phyloP scores from a whole-genome alignment of 2,888 invertebrate genomes.

The Ochlodes sylvanus region DNA sequence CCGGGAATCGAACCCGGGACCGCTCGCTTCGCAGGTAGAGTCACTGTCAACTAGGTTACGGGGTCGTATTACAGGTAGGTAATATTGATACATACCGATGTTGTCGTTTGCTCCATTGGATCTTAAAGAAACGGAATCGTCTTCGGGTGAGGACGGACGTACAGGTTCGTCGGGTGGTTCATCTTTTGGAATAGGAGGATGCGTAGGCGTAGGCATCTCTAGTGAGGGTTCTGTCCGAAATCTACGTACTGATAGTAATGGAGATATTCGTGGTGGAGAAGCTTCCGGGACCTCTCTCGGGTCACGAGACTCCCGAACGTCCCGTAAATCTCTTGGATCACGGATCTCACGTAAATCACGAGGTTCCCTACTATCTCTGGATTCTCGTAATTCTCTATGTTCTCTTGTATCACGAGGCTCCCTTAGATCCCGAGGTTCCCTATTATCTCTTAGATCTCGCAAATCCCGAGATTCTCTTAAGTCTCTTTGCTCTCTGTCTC shows the following conservation, averaged over 20 bases:
- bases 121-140: constrained; percentile 83
- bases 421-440: constrained; percentile 57
- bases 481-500: constrained; percentile 66
- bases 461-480: constrained; percentile 61
- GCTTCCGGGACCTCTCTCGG: constrained; percentile 73
- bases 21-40: no score
- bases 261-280: constrained; percentile 78
- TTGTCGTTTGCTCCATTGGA: constrained; percentile 83
- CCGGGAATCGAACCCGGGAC: no score
- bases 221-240: constrained; percentile 71
- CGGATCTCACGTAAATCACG: constrained; percentile 53
- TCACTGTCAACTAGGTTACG: no score
- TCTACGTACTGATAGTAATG: constrained; percentile 77
- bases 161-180: constrained; percentile 82
- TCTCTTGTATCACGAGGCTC: constrained; percentile 66
- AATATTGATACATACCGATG: constrained; percentile 70
- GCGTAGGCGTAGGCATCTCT: constrained; percentile 71
- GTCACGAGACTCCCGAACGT: constrained; percentile 65
- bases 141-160: constrained; percentile 85
- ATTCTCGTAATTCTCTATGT: constrained; percentile 60
- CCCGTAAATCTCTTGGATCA: constrained; percentile 66
- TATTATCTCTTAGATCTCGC: constrained; percentile 58
- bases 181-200: constrained; percentile 82
- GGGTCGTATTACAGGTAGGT: not conserved
- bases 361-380: constrained; percentile 53